phyloP scores from a whole-genome alignment of 2,113 vertebrate genomes.

The Junco hyemalis region DNA sequence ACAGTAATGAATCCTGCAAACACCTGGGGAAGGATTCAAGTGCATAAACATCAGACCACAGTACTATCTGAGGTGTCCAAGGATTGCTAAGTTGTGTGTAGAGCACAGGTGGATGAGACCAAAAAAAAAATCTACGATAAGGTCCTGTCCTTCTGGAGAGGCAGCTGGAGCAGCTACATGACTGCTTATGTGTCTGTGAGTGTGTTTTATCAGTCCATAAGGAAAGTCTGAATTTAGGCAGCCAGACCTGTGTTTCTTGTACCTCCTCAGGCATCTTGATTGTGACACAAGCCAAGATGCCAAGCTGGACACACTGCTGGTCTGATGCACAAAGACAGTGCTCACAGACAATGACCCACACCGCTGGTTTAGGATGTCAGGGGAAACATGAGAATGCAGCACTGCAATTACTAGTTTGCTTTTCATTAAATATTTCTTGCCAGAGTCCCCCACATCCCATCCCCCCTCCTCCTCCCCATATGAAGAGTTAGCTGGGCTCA shows the following conservation, averaged over 20 bases:
- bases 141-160: not conserved
- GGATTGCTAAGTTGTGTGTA: not conserved
- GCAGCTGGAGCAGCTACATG: not conserved
- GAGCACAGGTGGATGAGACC: not conserved
- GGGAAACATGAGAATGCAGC: not conserved
- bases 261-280: not conserved
- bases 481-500: not conserved
- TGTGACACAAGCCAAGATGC: not conserved
- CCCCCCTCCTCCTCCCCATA: not conserved
- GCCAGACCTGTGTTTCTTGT: rapidly evolving
- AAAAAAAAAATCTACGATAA: not conserved
- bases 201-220: not conserved
- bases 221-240: not conserved
- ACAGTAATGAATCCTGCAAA: not conserved
- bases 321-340: not conserved
- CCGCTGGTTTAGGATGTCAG: not conserved
- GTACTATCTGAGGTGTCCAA: not conserved
- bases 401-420: not conserved
- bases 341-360: not conserved
- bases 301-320: not conserved
- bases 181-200: rapidly evolving
- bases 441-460: not conserved
- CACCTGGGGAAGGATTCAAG: not conserved
- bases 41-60: not conserved
- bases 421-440: not conserved